A percentile compares a stretch with the other conserved stretches of the same genome.
Evolutionary conservation across 2,797 vertebrate species (phyloP).

Genomic region (Leptoclinus maculatus): DNA sequence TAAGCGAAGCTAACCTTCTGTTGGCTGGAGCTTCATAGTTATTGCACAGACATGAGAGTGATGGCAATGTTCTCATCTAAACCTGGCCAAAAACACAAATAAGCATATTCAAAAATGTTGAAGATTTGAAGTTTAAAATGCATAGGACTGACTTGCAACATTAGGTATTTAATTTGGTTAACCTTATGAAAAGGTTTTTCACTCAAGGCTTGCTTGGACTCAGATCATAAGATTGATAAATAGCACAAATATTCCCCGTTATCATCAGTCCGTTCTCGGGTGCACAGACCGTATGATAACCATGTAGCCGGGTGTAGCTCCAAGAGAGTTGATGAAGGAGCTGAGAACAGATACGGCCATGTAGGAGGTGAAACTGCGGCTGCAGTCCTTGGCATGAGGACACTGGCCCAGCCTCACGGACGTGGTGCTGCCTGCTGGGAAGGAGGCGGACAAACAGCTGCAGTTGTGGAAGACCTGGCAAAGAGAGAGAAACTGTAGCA

Average conservation of each 20-base stretch:
- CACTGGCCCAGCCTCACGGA: constrained; percentile 90
- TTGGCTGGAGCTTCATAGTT: background rate
- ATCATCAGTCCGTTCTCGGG: background rate
- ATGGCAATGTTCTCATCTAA: background rate
- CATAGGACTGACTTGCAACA: background rate
- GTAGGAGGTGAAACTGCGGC: constrained; percentile 88
- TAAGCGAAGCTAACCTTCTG: too few species aligned
- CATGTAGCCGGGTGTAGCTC: constrained; percentile 93
- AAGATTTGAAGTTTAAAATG: background rate
- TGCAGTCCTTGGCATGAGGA: constrained; percentile 82
- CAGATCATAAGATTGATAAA: background rate
- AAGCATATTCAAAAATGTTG: background rate
- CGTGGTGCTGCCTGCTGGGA: constrained; percentile 80
- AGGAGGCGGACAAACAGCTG: constrained; percentile 86
- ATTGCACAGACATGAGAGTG: background rate
- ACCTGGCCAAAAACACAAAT: background rate
- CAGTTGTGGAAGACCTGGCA: constrained; percentile 92
- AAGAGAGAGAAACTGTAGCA: constrained; percentile 13
- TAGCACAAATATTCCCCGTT: background rate
- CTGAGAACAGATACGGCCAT: constrained; percentile 88
- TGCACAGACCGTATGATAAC: constrained; percentile 90
- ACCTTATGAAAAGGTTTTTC: background rate
- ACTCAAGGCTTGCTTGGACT: background rate
- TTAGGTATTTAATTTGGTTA: background rate
- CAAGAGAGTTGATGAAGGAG: constrained; percentile 91